Percentiles rank a stretch among this genome's conserved stretches.
Conservation (phyloP, 1,140 invertebrate genomes). For the Anastrepha ludens region DNA sequence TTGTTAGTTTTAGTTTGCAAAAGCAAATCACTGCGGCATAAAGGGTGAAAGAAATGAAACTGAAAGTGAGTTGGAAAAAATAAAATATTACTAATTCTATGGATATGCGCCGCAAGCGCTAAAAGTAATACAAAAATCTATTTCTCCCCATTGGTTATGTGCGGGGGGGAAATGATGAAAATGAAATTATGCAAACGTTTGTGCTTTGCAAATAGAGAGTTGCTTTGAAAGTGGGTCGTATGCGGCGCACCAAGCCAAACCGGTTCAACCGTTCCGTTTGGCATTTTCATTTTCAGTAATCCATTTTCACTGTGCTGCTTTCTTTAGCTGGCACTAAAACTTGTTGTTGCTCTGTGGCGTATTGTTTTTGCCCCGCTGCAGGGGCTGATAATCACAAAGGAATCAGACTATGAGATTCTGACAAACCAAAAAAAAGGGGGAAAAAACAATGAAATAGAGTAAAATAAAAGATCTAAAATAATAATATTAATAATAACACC, state of each 20-base stretch:
- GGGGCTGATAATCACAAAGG: constrained; percentile 14
- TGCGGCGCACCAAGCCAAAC: background rate
- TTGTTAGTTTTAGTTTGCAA: background rate
- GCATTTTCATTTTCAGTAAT: background rate
- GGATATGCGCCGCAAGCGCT: constrained; percentile 32
- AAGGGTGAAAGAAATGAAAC: constrained; percentile 6
- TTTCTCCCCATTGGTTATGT: background rate
- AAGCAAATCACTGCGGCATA: background rate
- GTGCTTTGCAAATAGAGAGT: constrained; percentile 25
- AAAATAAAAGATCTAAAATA: too few species aligned
- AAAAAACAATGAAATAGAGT: too few species aligned
- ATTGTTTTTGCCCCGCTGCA: background rate
- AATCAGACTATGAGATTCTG: background rate
- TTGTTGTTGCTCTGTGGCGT: background rate
- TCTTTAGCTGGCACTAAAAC: background rate
- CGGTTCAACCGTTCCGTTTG: constrained; percentile 45
- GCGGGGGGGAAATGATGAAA: background rate
- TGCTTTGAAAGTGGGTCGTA: constrained; percentile 27
- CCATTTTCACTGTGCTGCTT: background rate
- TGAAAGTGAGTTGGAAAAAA: background rate
- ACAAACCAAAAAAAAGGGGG: too few species aligned
- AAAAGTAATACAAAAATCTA: constrained; percentile 45
- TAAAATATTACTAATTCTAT: constrained; percentile 41
- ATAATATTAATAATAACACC: too few species aligned
- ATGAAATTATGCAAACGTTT: constrained; percentile 29